Base-by-base conservation (phyloP, 1,140 invertebrate species). In the Drosophila lacteicornis region DNA sequence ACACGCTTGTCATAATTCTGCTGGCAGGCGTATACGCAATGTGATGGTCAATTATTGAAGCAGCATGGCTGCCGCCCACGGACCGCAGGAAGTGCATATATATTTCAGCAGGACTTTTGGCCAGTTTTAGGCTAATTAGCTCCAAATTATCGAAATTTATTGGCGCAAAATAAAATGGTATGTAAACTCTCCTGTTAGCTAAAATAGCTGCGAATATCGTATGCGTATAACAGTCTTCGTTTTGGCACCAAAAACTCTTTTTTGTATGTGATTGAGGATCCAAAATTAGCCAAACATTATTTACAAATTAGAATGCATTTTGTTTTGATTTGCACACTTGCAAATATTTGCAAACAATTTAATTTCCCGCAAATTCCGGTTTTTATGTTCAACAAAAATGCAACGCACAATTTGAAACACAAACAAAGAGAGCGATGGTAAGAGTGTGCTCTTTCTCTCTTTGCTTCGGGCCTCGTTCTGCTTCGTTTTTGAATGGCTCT, bases 1-100 rank as follows among this genome's bases (percentile, higher is more conserved):
- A 82, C 70, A 76, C 74, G 65, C 45, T 83, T 83, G 66, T 71
- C 76, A 80, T 68, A 67, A 75, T 53, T 76, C 61, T 58, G 47
- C 46, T 43, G 49, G 40, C 63, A 68, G 75, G 67, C 76, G 51
- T 71, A 78, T 79, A 79, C 67, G 76, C 75, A 79, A 73, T 66
- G 17, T 66, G 59, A 56, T 78, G 67, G 74, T 81, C 65, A 81
- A 76, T 77, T 66, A 81, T 66, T 76, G 56, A 81, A 60, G 49
- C 67, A 30, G 22, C 25, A 12, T 38, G 56, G 22, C 9, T 43
- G 17, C 36, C 53, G 45, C 36, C 53, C 7, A 53, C 43, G 33
- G 22, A 36, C 53, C 19, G 11, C 65, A 78, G 75, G 75, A 78
- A 77, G 57, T 68, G 58, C 67, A 47, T 78, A 53, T 61, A 79